phyloP scores from a whole-genome alignment of 2,888 invertebrate species.

The Aporophyla lueneburgensis region DNA sequence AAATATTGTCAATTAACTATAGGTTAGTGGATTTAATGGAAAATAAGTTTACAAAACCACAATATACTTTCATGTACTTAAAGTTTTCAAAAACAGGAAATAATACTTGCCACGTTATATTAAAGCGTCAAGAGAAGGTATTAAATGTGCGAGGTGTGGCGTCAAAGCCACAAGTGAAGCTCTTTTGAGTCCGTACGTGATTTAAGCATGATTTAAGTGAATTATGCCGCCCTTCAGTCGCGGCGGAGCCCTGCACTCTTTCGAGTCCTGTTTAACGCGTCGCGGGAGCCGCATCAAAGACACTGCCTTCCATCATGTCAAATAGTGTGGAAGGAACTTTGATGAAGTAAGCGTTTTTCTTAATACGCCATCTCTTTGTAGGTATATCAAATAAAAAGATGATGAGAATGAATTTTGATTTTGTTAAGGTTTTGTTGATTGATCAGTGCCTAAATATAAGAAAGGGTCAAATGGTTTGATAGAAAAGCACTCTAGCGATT shows the following conservation, averaged over 20 bases:
- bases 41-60: neutral
- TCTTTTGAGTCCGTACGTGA: constrained; percentile 79
- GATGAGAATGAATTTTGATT: neutral
- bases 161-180: constrained; percentile 72
- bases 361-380: neutral
- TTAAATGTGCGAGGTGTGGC: constrained; percentile 67
- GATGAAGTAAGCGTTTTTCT: constrained; percentile 44
- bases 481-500: neutral
- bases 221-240: constrained; percentile 81
- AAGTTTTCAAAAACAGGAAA: neutral
- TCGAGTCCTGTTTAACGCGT: constrained; percentile 85
- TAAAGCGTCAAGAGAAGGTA: constrained; percentile 65
- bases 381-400: constrained; percentile 3
- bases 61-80: neutral
- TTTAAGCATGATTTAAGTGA: constrained; percentile 87
- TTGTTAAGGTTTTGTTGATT: neutral
- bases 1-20: neutral
- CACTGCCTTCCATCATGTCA: constrained; percentile 74
- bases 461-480: neutral
- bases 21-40: neutral
- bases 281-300: constrained; percentile 85
- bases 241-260: constrained; percentile 72
- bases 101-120: constrained; percentile 17
- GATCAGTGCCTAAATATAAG: neutral
- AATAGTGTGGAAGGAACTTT: constrained; percentile 75